Percentiles rank a stretch among this genome's conserved stretches.
Evolutionary conservation across 2,113 vertebrate genomes (phyloP).

Genomic region (Alosa alosa): DNA sequence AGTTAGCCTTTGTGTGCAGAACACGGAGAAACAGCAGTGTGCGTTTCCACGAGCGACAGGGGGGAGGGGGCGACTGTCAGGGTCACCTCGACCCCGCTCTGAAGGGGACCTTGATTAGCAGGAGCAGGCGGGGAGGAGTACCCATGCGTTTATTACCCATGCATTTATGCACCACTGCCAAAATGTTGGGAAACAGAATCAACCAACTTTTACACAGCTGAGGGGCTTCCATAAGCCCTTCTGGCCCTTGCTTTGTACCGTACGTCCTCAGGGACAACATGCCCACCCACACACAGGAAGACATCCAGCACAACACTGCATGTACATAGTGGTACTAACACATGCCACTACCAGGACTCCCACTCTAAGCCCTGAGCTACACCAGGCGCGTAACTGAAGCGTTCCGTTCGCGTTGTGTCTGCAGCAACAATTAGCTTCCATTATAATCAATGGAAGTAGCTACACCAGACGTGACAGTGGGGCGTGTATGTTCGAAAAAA

Average conservation of each 20-base stretch:
- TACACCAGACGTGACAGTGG: no score
- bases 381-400: no score
- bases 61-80: slow-evolving; percentile 61
- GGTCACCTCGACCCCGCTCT: slow-evolving; percentile 65
- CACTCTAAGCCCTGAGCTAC: no score
- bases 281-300: not conserved
- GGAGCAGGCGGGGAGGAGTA: not conserved
- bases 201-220: not conserved
- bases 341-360: no score
- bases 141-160: not conserved
- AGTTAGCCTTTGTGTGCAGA: not conserved
- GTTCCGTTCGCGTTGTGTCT: no score
- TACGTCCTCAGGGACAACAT: not conserved
- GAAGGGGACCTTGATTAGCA: slow-evolving; percentile 70
- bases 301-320: no score
- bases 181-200: not conserved
- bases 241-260: not conserved
- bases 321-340: no score
- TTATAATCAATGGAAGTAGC: no score
- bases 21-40: not conserved
- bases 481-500: no score
- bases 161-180: not conserved
- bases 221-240: not conserved
- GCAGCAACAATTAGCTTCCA: no score
- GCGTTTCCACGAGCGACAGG: slow-evolving; percentile 64